A percentile compares a stretch with the other conserved stretches of the same genome.
These are phyloP conservation scores for Rugalucina vietnamica DNA, from an alignment of 2,888 invertebrate genomes.

Conservation along the genomic window DNA sequence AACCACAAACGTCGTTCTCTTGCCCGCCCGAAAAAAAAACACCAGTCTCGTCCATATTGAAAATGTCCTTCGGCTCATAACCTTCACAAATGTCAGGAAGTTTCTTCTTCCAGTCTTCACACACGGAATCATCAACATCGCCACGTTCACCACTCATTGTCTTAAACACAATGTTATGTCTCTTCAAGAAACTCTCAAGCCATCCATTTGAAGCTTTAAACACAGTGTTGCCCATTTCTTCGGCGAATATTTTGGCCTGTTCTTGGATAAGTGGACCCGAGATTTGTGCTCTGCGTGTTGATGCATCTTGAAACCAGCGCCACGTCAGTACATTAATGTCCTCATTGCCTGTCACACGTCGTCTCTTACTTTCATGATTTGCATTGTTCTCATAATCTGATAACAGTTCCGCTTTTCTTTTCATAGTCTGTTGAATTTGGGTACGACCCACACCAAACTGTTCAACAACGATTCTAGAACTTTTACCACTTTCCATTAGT, in stretches of 20 bases:
- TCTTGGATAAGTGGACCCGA: slow-evolving; percentile 26
- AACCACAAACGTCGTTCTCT: background rate
- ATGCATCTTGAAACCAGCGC: background rate
- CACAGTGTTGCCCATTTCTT: background rate
- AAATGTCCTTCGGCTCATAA: slow-evolving; percentile 15
- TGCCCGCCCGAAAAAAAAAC: slow-evolving; percentile 26
- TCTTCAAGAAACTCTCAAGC: slow-evolving; percentile 28
- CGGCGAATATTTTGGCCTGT: slow-evolving; percentile 5
- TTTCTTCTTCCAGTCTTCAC: slow-evolving; percentile 34
- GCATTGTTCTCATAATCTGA: background rate
- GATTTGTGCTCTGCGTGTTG: background rate
- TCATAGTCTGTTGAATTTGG: background rate
- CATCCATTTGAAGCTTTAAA: slow-evolving; percentile 47
- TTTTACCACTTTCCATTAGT: slow-evolving; percentile 29
- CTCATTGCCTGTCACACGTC: background rate
- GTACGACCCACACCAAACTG: slow-evolving; percentile 56
- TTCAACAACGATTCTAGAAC: slow-evolving; percentile 44
- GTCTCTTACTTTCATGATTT: background rate
- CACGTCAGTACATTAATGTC: background rate
- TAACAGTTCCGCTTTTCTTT: background rate
- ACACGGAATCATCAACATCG: slow-evolving; percentile 23
- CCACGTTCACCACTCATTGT: slow-evolving; percentile 45
- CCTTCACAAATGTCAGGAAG: slow-evolving; percentile 14
- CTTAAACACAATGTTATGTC: slow-evolving; percentile 38
- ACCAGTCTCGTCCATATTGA: slow-evolving; percentile 40